A percentile compares a stretch with the other conserved stretches of the same genome.
phyloP scores from a whole-genome alignment of 2,888 invertebrate genomes.

The Dicycla oo region DNA sequence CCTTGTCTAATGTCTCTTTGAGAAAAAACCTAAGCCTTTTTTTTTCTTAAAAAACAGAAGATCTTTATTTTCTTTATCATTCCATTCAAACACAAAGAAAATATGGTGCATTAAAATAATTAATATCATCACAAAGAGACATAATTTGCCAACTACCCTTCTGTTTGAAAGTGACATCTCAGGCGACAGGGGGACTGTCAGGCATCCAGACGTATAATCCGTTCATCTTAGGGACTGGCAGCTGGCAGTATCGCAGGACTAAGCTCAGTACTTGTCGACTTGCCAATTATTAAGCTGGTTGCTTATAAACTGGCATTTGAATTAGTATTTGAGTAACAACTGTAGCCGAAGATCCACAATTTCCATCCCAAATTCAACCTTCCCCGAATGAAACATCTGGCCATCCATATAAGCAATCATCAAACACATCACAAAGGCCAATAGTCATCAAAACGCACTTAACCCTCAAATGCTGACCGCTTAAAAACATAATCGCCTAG shows the following conservation, averaged over 20 bases:
- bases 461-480: conserved; percentile 56
- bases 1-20: conserved; percentile 2
- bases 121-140: conserved; percentile 10
- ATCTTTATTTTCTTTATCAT: background rate
- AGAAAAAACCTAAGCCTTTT: background rate
- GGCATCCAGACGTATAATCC: conserved; percentile 53
- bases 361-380: background rate
- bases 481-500: conserved; percentile 71
- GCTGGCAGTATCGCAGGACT: conserved; percentile 54
- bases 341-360: background rate
- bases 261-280: conserved; percentile 52
- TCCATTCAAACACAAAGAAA: background rate
- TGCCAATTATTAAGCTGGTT: conserved; percentile 54
- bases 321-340: conserved; percentile 38
- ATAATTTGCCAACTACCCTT: conserved; percentile 43
- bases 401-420: conserved; percentile 10
- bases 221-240: conserved; percentile 59
- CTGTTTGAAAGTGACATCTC: conserved; percentile 25
- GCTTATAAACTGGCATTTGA: conserved; percentile 31
- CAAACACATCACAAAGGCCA: conserved; percentile 33
- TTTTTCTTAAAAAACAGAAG: background rate
- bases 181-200: conserved; percentile 23
- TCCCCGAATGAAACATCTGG: background rate
- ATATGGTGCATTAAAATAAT: conserved; percentile 17
- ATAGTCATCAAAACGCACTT: conserved; percentile 56